Percentiles rank a stretch among this genome's conserved stretches.
These are phyloP conservation scores for Kryptopterus vitreolus DNA, from an alignment of 2,797 vertebrate genomes.

Conservation along the genomic window DNA sequence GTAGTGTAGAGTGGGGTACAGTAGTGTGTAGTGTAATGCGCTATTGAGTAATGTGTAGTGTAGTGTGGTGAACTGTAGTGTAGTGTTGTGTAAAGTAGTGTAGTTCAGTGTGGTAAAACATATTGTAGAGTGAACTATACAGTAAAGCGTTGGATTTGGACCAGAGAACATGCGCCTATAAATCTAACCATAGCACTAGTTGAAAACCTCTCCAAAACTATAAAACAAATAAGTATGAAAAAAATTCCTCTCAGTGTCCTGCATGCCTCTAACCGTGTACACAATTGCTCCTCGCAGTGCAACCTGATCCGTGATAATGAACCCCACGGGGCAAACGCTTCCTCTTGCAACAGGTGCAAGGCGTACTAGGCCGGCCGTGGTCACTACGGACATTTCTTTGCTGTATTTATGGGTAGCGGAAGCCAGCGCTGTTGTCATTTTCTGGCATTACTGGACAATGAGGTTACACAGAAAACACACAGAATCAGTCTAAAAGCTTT, in stretches of 20 bases:
- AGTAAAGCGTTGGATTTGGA: background rate
- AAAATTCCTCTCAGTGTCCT: slow-evolving; percentile 26
- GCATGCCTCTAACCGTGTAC: slow-evolving; percentile 43
- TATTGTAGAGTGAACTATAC: too few relatives aligned
- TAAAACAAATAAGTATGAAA: background rate
- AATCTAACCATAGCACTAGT: background rate
- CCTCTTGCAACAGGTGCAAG: slow-evolving; percentile 82
- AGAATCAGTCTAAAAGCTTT: background rate
- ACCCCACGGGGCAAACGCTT: slow-evolving; percentile 70
- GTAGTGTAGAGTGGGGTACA: too few relatives aligned
- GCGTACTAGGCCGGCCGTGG: slow-evolving; percentile 70
- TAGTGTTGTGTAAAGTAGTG: too few relatives aligned
- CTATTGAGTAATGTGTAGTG: too few relatives aligned
- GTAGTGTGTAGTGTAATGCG: too few relatives aligned
- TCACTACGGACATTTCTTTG: slow-evolving; percentile 64
- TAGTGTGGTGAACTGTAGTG: too few relatives aligned
- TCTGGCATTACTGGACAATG: slow-evolving; percentile 26
- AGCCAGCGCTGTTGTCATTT: slow-evolving; percentile 23
- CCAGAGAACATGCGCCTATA: background rate
- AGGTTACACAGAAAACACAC: background rate
- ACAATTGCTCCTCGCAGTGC: slow-evolving; percentile 55
- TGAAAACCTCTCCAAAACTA: background rate
- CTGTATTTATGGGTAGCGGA: slow-evolving; percentile 39
- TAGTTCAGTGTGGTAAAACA: too few relatives aligned
- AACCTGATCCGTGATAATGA: slow-evolving; percentile 81